phyloP scores from a whole-genome alignment of 2,113 vertebrate species.

The Triplophysa rosa region DNA sequence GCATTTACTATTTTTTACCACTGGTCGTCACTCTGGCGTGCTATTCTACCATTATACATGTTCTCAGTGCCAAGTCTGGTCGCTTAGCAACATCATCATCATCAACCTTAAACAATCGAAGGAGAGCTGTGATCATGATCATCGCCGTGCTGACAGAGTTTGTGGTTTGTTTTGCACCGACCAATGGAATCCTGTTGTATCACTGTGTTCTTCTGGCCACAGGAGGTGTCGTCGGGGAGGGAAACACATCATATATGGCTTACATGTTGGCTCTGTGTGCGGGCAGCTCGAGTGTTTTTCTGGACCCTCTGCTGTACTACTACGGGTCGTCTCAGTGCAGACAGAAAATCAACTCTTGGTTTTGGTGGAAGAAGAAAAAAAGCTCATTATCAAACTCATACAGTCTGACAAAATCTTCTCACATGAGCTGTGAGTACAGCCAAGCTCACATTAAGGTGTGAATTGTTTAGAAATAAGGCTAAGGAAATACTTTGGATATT shows the following conservation, averaged over 20 bases:
- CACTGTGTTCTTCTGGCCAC: conserved; percentile 79
- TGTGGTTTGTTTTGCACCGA: conserved; percentile 87
- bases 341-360: conserved; percentile 73
- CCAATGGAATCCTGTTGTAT: conserved; percentile 84
- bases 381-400: not conserved
- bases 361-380: conserved; percentile 62
- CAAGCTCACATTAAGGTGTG: too few species aligned
- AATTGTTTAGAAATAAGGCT: not conserved
- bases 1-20: conserved; percentile 86
- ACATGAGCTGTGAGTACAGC: too few species aligned
- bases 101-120: conserved; percentile 71
- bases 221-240: not conserved
- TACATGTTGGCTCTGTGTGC: conserved; percentile 85
- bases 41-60: conserved; percentile 80
- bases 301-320: conserved; percentile 92
- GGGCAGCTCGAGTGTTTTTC: conserved; percentile 86
- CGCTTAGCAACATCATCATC: not conserved
- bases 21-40: conserved; percentile 79
- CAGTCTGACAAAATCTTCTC: too few species aligned
- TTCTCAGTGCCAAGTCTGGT: conserved; percentile 68
- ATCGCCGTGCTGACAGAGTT: conserved; percentile 83
- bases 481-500: too few species aligned
- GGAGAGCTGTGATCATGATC: conserved; percentile 80
- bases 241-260: conserved; percentile 56
- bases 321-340: conserved; percentile 90